Conservation (phyloP, 2,797 vertebrate species). For the Sebastes cheni region DNA sequence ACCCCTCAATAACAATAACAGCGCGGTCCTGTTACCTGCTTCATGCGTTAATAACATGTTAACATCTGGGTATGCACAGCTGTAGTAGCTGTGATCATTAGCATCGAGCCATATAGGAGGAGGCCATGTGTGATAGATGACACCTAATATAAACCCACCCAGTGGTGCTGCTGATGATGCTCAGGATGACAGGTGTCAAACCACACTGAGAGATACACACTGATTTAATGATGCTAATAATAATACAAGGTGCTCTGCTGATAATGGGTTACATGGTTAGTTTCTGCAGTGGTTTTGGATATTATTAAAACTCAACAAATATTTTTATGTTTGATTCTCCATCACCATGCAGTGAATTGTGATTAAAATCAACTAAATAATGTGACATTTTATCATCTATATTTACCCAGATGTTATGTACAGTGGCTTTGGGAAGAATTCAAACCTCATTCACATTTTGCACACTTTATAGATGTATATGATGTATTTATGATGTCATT, state of each 20-base stretch:
- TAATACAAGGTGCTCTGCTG: neutral
- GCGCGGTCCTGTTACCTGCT: neutral
- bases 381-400: neutral
- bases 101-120: constrained; percentile 58
- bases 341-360: neutral
- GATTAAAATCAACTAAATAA: neutral
- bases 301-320: neutral
- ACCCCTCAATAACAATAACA: neutral
- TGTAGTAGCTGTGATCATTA: constrained; percentile 40
- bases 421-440: neutral
- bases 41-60: constrained; percentile 1
- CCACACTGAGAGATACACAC: neutral
- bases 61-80: constrained; percentile 8
- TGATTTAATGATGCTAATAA: neutral
- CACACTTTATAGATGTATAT: neutral
- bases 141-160: constrained; percentile 34
- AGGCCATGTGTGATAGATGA: constrained; percentile 77
- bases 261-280: neutral
- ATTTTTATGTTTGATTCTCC: neutral
- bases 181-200: constrained; percentile 78
- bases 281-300: neutral
- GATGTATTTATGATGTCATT: neutral
- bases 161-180: constrained; percentile 58
- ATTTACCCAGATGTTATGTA: neutral
- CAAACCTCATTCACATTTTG: neutral